A percentile compares a stretch with the other conserved stretches of the same genome.
These are phyloP conservation scores for Hoplias malabaricus DNA, from an alignment of 2,113 vertebrate species.

Conservation along the genomic window DNA sequence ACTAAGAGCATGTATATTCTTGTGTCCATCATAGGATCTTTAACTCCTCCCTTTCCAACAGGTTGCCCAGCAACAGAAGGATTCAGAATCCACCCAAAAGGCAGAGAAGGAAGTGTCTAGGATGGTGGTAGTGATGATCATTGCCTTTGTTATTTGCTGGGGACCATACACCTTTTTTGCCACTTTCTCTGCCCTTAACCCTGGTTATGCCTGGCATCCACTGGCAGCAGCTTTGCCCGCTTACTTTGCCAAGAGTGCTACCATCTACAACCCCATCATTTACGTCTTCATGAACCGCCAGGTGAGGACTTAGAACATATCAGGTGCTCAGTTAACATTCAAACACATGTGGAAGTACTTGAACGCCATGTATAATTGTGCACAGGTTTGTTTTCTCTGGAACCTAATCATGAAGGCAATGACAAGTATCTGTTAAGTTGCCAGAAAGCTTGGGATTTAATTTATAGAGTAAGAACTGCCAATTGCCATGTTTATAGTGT, in stretches of 20 bases:
- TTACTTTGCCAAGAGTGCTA: conserved; percentile 87
- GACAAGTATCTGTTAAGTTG: too few relatives aligned
- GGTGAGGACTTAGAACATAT: conserved; percentile 62
- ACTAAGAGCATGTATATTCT: too few relatives aligned
- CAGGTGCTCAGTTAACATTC: background rate
- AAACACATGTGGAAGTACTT: too few relatives aligned
- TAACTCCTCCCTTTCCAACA: conserved; percentile 42
- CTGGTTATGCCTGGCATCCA: conserved; percentile 82
- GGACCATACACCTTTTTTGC: conserved; percentile 81
- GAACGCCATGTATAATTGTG: too few relatives aligned
- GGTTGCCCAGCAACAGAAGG: conserved; percentile 85
- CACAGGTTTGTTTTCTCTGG: too few relatives aligned
- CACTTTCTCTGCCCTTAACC: conserved; percentile 79
- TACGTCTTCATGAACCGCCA: conserved; percentile 89
- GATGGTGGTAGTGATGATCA: conserved; percentile 83
- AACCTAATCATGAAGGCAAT: too few relatives aligned
- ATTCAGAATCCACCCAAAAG: conserved; percentile 85
- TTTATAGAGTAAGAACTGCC: too few relatives aligned
- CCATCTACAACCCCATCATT: conserved; percentile 86
- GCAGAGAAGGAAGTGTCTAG: conserved; percentile 82
- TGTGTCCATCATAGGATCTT: background rate
- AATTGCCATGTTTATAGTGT: too few relatives aligned
- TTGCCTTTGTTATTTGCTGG: conserved; percentile 78
- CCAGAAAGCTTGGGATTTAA: too few relatives aligned
- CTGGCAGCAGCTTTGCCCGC: conserved; percentile 79